A percentile compares a stretch with the other conserved stretches of the same genome.
Evolutionary conservation across 2,797 vertebrate species (phyloP).

Genomic region (Eulemur mongoz): DNA sequence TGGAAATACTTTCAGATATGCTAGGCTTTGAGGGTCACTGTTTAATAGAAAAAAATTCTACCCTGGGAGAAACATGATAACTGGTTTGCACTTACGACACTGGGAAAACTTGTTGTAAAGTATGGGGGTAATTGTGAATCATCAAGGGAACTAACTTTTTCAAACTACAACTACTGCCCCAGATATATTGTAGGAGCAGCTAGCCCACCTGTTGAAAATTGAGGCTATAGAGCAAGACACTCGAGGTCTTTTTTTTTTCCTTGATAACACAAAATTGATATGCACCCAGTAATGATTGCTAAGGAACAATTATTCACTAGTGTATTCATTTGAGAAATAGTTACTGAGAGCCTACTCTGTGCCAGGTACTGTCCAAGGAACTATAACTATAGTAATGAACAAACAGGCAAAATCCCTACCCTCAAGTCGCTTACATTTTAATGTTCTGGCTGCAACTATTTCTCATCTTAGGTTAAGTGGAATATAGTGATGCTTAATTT

Average conservation of each 20-base stretch:
- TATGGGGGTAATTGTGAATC: neutral
- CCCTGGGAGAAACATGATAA: neutral
- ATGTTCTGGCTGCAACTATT: neutral
- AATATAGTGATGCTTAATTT: constrained; percentile 12
- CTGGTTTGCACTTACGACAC: neutral
- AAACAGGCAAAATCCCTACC: neutral
- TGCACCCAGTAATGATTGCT: neutral
- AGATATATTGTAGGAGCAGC: neutral
- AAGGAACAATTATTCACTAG: neutral
- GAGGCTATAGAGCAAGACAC: neutral
- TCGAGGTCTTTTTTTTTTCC: neutral
- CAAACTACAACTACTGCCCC: neutral
- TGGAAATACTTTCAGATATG: constrained; percentile 23
- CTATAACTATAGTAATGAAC: neutral
- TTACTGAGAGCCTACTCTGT: neutral
- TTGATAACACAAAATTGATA: neutral
- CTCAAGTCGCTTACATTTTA: neutral
- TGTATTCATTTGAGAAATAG: neutral
- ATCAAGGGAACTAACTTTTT: neutral
- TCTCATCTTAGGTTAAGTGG: neutral
- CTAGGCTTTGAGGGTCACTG: neutral
- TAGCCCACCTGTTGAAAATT: neutral
- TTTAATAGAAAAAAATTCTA: neutral
- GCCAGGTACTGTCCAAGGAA: neutral
- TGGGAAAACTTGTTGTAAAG: constrained; percentile 8